Evolutionary conservation across 2,888 invertebrate genomes (phyloP).

Genomic region (Myopa tessellatipennis): DNA sequence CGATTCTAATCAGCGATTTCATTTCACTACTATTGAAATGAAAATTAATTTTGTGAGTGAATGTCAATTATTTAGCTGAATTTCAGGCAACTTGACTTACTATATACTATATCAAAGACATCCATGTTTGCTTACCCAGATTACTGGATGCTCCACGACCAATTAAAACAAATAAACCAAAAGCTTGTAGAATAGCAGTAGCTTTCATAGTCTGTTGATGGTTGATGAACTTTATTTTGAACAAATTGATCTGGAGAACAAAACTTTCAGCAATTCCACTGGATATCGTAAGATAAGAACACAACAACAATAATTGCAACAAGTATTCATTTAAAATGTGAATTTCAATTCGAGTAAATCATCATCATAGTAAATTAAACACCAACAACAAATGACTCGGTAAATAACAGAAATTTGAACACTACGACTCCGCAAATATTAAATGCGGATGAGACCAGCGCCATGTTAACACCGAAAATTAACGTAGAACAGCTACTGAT

Average conservation of each 20-base stretch:
- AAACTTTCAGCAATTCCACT: too few species aligned
- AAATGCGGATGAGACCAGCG: not conserved
- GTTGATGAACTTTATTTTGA: not conserved
- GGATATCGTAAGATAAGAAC: too few species aligned
- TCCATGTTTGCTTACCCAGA: constrained; percentile 1
- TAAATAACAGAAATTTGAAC: too few species aligned
- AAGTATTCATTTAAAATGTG: too few species aligned
- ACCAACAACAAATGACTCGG: too few species aligned
- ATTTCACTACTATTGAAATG: too few species aligned
- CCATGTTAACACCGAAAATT: not conserved
- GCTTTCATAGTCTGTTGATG: not conserved
- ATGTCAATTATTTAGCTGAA: not conserved
- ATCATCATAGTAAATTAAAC: too few species aligned
- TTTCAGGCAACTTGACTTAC: not conserved
- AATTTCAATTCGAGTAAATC: too few species aligned
- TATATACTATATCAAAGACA: not conserved
- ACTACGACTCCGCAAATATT: not conserved
- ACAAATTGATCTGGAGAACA: too few species aligned
- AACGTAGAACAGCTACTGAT: too few species aligned
- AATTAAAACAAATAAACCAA: constrained; percentile 1
- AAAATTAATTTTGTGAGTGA: not conserved
- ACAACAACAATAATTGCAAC: too few species aligned
- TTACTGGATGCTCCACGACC: constrained; percentile 8
- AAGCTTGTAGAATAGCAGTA: not conserved
- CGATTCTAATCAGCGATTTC: too few species aligned